A percentile compares a stretch with the other conserved stretches of the same genome.
Evolutionary conservation across 92 coral and sea anemone species (phyloP).

Genomic region (Epizoanthus fatuus): DNA sequence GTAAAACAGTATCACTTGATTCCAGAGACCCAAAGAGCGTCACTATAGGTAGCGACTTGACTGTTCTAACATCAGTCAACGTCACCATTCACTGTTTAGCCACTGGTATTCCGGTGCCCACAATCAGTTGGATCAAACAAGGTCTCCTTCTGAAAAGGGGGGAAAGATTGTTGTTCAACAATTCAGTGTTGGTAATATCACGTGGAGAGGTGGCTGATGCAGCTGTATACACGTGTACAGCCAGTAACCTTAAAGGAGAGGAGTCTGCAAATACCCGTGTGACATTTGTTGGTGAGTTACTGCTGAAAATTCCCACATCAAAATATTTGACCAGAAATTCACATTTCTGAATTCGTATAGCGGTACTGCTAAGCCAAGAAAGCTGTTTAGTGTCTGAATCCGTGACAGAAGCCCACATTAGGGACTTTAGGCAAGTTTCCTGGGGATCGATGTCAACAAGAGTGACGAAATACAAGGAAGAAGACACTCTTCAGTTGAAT

Average conservation of each 20-base stretch:
- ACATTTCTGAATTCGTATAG: no score
- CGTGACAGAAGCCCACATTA: no score
- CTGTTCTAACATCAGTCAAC: not conserved
- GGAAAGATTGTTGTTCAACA: not conserved
- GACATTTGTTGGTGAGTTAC: conserved; percentile 3
- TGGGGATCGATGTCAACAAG: no score
- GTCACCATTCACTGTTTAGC: conserved; percentile 19
- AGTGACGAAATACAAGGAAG: no score
- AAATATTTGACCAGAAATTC: no score
- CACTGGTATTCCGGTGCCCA: conserved; percentile 2
- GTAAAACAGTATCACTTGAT: not conserved
- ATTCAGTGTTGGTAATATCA: not conserved
- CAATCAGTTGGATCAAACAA: not conserved
- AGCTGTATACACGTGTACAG: conserved; percentile 9
- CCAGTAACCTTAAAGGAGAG: conserved; percentile 4
- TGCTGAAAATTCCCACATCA: not conserved
- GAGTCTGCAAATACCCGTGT: not conserved
- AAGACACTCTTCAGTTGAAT: no score
- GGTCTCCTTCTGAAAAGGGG: not conserved
- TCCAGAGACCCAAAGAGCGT: not conserved
- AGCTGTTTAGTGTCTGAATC: no score
- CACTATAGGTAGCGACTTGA: conserved; percentile 10
- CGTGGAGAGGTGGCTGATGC: conserved; percentile 10
- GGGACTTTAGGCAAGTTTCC: no score
- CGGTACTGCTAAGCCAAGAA: no score